Base-by-base conservation (phyloP, 23 tunicate species). In the Clavelina lepadiformis region DNA sequence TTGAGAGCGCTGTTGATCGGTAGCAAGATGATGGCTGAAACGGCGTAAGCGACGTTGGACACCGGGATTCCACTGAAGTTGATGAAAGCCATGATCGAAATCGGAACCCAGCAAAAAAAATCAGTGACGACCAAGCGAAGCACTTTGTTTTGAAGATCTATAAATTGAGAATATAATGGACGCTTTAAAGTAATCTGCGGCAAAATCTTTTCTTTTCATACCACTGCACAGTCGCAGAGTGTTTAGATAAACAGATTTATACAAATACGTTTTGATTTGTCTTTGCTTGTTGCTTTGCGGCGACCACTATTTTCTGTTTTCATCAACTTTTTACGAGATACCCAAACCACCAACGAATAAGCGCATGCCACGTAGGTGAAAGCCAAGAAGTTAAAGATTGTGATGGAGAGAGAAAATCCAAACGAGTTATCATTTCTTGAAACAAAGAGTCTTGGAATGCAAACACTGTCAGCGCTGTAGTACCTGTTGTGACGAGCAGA, bases 381-480 rank as follows among this genome's bases (percentile, higher is more conserved):
- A 5, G 83, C 64, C 26, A 64, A 38, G 46, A 67, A 77, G 62
- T 77, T 77, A 69, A 77, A 68, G 26, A 46, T 41, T 11, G 65
- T 67, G 45, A 68, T 74, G 33, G 33, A 36, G 0, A 77, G 66
- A 22, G 83, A 77, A 55, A 77, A 77, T 19, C 74, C 83, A 74
- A 74, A 77, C 21, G 83, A 64, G 23, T 33, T 36, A 58, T 77
- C 83, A 3, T 58, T n/a, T 0, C 28, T 38, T 4, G 67, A 35
- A 26, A 77, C 83, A 38, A 63, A 77, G 22, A 77, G 52, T 58
- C 60, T 67, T 25, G 83, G 83, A 68, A 81, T 64, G 73, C 88
- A 81, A 0, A 81, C 88, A 41, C 88, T 81, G 72, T 81, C 46
- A 23, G 68, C 68, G 68, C 88, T 81, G 66, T 81, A 81, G 64